Evolutionary conservation across 2,113 vertebrate genomes (phyloP).

Genomic region (Hippolais icterina): DNA sequence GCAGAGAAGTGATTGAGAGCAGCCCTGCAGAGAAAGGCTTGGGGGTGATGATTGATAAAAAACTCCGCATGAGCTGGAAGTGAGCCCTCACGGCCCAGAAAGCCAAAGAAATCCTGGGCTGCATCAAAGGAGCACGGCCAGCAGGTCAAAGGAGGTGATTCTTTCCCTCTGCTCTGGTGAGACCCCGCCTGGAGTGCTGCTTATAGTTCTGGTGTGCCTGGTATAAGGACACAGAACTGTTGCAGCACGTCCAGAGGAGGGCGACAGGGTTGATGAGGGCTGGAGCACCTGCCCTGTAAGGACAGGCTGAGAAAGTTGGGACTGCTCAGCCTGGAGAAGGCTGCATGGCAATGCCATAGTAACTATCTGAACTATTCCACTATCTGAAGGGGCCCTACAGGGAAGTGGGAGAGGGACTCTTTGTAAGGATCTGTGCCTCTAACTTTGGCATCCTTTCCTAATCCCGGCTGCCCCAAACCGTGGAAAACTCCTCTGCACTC

Average conservation of each 20-base stretch:
- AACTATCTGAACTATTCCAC: neutral
- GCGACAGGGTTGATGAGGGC: neutral
- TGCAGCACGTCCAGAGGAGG: neutral
- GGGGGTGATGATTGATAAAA: neutral
- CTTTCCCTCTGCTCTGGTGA: neutral
- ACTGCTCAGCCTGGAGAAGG: neutral
- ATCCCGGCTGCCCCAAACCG: neutral
- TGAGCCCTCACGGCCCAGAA: neutral
- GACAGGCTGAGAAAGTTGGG: neutral
- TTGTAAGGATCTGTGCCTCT: neutral
- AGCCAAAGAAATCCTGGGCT: neutral
- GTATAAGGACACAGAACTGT: accelerated
- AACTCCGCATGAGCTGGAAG: neutral
- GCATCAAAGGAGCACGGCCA: neutral
- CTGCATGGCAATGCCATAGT: neutral
- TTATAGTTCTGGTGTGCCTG: neutral
- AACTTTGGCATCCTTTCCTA: neutral
- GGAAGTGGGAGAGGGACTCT: neutral
- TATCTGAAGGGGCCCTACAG: no score
- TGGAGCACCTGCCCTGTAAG: neutral
- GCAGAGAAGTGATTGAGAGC: no score
- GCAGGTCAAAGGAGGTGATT: neutral
- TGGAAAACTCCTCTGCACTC: neutral
- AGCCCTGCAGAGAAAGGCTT: neutral
- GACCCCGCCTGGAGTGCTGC: neutral